Evolutionary conservation across 2,797 vertebrate species (phyloP), one percentile per base, ranked within the genome.

Genomic region (Siniperca undulata): DNA sequence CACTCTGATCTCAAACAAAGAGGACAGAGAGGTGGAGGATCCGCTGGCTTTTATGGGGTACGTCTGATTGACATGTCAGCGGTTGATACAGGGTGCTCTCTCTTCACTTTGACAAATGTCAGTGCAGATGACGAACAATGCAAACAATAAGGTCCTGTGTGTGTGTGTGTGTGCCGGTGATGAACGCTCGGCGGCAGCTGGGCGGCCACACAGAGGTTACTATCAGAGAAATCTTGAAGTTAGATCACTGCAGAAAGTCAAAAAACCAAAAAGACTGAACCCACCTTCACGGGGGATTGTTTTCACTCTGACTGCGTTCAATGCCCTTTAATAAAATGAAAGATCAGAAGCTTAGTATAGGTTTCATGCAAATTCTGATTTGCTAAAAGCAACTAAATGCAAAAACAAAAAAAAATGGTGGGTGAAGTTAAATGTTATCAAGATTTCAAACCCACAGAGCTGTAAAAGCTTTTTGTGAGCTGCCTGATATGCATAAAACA

Each of bases 401-500:
- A 9, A 22, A 9, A 74, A 58, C 59, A 69, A 48, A 36, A 36
- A 10, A 42, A 42, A 42, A 42, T 12, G 55, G 70, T 69, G 62
- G 72, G 69, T 34, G 24, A 70, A 84, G 84, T 86, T 74, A 82
- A 90, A 93, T 75, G 77, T 71, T 74, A 84, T 8, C 55, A 65
- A 83, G 78, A 88, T 86, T 77, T 86, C 77, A 86, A 91, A 71
- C 66, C 79, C 70, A 69, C 70, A 61, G 80, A 74, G 80, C 52
- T 75, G 36, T 24, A 27, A 12, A 10, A 11, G 77, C 68, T 27
- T 55, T 46, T 36, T 27, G 11, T 62, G 24, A 55, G 58, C 56
- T 77, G 36, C 30, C 17, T 59, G 61, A 48, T 20, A 17, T 46
- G 55, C 80, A 85, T 22, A 44, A 73, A 30, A 64, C 68, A 84